Conservation (phyloP, 2,888 invertebrate species). For the Drosophila subsilvestris region DNA sequence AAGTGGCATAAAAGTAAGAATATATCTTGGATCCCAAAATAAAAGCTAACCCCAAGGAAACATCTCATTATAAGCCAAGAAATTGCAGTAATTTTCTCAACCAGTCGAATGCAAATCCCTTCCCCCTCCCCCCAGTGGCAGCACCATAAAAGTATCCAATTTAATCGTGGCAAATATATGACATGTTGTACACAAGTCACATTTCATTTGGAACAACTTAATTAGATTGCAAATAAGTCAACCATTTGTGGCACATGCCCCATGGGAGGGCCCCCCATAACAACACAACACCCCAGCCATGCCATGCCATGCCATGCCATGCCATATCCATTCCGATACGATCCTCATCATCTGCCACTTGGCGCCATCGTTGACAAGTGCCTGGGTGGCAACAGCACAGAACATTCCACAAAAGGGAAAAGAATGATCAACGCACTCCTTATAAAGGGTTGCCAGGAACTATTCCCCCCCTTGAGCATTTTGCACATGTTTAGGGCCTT, state of each 20-base stretch:
- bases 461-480: conserved; percentile 9
- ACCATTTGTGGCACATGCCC: conserved; percentile 57
- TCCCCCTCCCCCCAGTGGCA: no score
- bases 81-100: neutral
- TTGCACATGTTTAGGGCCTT: conserved; percentile 53
- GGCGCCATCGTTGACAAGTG: conserved; percentile 76
- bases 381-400: conserved; percentile 65
- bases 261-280: conserved; percentile 3
- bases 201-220: conserved; percentile 73
- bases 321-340: neutral
- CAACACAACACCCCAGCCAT: no score
- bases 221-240: conserved; percentile 72
- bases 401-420: conserved; percentile 25
- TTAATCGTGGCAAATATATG: conserved; percentile 53
- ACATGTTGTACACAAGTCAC: conserved; percentile 66
- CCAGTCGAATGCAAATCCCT: neutral
- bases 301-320: no score
- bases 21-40: neutral
- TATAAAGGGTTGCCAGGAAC: neutral
- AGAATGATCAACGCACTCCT: neutral
- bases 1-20: neutral
- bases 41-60: neutral
- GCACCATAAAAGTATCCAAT: conserved; percentile 23
- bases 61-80: neutral
- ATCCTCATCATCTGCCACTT: conserved; percentile 40